phyloP scores from a whole-genome alignment of 2,888 invertebrate species.

The Tineola bisselliella region DNA sequence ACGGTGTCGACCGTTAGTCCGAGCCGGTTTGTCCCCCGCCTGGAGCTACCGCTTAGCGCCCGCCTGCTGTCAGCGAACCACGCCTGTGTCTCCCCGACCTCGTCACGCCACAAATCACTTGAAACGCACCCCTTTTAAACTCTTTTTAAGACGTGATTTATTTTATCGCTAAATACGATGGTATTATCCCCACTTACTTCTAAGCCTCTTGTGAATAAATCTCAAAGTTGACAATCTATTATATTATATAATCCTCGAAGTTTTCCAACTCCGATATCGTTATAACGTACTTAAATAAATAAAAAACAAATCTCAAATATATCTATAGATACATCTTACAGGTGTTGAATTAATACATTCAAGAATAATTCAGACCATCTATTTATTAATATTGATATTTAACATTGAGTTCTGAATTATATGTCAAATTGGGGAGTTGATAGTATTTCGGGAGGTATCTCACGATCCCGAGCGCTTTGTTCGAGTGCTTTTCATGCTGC shows the following conservation, averaged over 20 bases:
- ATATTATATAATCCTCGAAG: neutral
- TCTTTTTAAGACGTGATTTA: slow-evolving; percentile 47
- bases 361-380: neutral
- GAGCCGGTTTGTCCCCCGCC: slow-evolving; percentile 1
- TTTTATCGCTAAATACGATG: slow-evolving; percentile 30
- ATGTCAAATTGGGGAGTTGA: neutral
- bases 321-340: too few species aligned
- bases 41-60: slow-evolving; percentile 7
- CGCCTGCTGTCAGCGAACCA: slow-evolving; percentile 12
- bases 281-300: neutral
- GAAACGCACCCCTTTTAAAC: slow-evolving; percentile 15
- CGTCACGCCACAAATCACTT: slow-evolving; percentile 41
- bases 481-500: slow-evolving; percentile 37
- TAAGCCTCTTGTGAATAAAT: slow-evolving; percentile 51
- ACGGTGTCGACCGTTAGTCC: neutral
- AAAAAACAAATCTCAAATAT: neutral
- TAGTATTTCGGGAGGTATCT: slow-evolving; percentile 27
- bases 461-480: slow-evolving; percentile 41
- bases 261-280: neutral
- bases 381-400: neutral
- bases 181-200: slow-evolving; percentile 44
- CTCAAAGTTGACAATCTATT: slow-evolving; percentile 31
- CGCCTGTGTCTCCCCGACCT: slow-evolving; percentile 12
- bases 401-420: neutral
- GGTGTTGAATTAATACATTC: neutral